phyloP scores from a whole-genome alignment of 2,888 invertebrate species.

The Pecten maximus region DNA sequence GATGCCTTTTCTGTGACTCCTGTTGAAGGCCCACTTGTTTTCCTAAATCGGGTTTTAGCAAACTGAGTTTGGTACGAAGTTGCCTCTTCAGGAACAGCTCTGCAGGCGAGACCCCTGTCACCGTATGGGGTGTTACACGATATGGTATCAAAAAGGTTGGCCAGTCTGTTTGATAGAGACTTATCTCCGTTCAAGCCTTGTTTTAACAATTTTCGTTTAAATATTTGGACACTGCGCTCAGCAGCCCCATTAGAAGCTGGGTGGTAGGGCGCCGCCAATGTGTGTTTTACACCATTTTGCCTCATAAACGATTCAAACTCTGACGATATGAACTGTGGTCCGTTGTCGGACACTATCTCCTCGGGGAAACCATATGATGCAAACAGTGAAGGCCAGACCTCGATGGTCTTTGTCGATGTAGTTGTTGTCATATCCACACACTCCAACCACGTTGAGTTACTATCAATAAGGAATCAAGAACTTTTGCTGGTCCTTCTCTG shows the following conservation, averaged over 20 bases:
- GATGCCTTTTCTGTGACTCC: constrained; percentile 1
- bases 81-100: constrained; percentile 54
- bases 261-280: constrained; percentile 52
- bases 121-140: constrained; percentile 50
- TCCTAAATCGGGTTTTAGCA: constrained; percentile 39
- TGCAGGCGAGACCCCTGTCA: constrained; percentile 46
- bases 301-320: constrained; percentile 54
- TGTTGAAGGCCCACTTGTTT: background rate
- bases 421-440: constrained; percentile 52
- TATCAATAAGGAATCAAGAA: constrained; percentile 47
- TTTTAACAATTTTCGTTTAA: constrained; percentile 51
- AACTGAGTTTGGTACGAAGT: constrained; percentile 45
- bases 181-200: constrained; percentile 43
- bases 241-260: constrained; percentile 57
- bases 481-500: constrained; percentile 42
- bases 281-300: constrained; percentile 56
- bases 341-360: constrained; percentile 54
- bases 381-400: constrained; percentile 49
- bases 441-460: constrained; percentile 56
- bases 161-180: too few species aligned
- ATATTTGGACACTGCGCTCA: constrained; percentile 53
- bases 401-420: constrained; percentile 48
- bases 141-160: constrained; percentile 53
- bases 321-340: constrained; percentile 52
- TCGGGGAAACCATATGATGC: constrained; percentile 48